Base-by-base conservation (phyloP, 2,113 vertebrate species). In the Ciconia maguari region DNA sequence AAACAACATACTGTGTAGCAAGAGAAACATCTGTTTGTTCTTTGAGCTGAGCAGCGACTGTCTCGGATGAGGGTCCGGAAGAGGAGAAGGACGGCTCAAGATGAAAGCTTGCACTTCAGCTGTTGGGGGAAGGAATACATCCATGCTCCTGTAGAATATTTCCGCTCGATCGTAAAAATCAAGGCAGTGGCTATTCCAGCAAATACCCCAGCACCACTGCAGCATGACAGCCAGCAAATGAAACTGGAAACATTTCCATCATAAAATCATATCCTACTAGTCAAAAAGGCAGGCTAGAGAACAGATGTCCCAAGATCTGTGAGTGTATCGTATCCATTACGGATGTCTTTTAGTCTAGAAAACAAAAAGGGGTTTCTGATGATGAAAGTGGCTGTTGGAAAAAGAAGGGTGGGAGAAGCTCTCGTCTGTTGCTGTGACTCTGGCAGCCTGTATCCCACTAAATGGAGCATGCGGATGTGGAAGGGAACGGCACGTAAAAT, bases 11-110 rank as follows among this genome's bases (percentile, higher is more conserved):
- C 83, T 87, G 86, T 68, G 83, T 27, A 84, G 69, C 86, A 94
- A 71, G 89, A 92, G 79, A 82, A 95, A 96, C 95, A 96, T 92
- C 95, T 94, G 94, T 58, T 97, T 96, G 83, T 89, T 94, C 92
- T 92, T 92, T 18, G 74, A 89, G 89, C 61, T 92, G 92, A 94
- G 77, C 94, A 87, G 92, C 4, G 2, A 60, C 71, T 27, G 25
- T 66, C 91, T 95, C 10, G 1, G 65, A 26, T 36, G 83, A 94
- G 86, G 89, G 80, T 91, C 94, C 5, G 20, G 86, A 91, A 94
- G 76, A 74, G 90, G 38, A 94, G 89, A 62, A 79, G 91, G 84
- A 52, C 1, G 4, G 93, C 77, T 94, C 57, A 21, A 87, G 92
- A 91, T 95, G 85, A 87, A 94, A 94, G 74, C 54, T 65, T 89